Conservation (phyloP, 2,113 vertebrate genomes). For the Oenanthe oenanthe region DNA sequence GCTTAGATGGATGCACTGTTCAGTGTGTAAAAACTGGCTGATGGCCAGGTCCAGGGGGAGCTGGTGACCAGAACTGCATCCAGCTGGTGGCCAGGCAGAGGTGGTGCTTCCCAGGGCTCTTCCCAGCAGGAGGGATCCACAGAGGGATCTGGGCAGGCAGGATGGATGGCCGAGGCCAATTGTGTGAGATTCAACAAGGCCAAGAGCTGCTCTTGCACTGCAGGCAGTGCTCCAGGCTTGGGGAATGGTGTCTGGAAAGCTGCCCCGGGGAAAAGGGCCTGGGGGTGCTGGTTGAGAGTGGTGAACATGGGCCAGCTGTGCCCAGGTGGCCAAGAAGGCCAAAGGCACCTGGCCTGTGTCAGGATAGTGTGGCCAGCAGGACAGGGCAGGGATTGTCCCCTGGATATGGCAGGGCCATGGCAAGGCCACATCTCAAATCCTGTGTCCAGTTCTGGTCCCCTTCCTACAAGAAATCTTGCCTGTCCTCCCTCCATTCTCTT, state of each 20-base stretch:
- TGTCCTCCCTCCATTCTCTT: background rate
- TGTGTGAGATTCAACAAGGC: background rate
- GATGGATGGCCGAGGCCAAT: background rate
- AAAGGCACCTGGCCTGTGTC: accelerated
- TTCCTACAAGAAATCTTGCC: background rate
- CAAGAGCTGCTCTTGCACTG: background rate
- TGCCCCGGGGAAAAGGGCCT: background rate
- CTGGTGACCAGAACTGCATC: background rate
- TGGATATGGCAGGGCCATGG: accelerated
- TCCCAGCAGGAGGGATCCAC: background rate
- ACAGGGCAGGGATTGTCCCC: background rate
- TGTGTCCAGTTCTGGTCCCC: background rate
- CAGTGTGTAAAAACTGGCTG: background rate
- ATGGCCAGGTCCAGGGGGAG: background rate
- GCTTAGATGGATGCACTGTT: background rate
- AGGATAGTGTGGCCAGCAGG: background rate
- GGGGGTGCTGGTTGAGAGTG: accelerated
- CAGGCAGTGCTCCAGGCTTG: background rate
- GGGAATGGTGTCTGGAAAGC: background rate
- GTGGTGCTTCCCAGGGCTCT: background rate
- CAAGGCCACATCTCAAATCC: background rate
- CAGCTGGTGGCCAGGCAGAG: accelerated
- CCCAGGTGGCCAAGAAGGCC: background rate
- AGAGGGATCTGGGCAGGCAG: background rate
- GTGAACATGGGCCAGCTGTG: background rate